Evolutionary conservation across 92 coral and sea anemone species (phyloP), one percentile per base, ranked within the genome.

Genomic region (Virgularia gustaviana): DNA sequence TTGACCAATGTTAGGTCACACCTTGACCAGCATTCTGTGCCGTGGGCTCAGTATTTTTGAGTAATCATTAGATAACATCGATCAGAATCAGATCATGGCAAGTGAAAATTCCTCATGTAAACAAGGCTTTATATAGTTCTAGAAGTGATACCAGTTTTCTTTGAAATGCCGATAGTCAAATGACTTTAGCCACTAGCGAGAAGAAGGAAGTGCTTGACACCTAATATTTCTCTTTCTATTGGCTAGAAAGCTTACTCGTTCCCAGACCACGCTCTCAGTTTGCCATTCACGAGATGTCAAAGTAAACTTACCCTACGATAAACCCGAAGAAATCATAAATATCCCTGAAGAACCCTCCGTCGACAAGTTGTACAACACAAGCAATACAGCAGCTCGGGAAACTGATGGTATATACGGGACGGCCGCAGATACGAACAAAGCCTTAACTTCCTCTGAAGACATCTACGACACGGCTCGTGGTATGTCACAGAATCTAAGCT

Each of bases 221-320:
- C n/a, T n/a, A n/a, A n/a, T n/a, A 43, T 13, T 13, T 4, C 19
- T 43, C 51, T 43, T 43, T 43, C 2, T 20, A n/a, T n/a, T n/a
- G n/a, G n/a, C n/a, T n/a, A 60, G 66, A 33, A 60, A 60, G 4
- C 66, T 60, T 8, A 60, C 43, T 9, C 31, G 42, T 33, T 60
- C 66, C 6, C 66, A 36, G 19, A 60, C 35, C 20, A 60, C 66
- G 35, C 4, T 60, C 31, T 31, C 42, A 25, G 6, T 37, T 24
- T 0, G 7, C 0, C 24, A 19, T 7, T 11, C 38, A 13, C 0
- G 35, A 25, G 31, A 22, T 52, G 3, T 33, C 22, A 16, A 47
- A 4, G 55, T 5, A 3, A 52, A 16, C 10, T 15, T 15, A 47
- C 3, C 29, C 29, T 52, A 52, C 58, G 58, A 52, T 28, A 33